Evolutionary conservation across 2,888 invertebrate species (phyloP), one percentile per base, ranked within the genome.

Genomic region (Ligdia adustata): DNA sequence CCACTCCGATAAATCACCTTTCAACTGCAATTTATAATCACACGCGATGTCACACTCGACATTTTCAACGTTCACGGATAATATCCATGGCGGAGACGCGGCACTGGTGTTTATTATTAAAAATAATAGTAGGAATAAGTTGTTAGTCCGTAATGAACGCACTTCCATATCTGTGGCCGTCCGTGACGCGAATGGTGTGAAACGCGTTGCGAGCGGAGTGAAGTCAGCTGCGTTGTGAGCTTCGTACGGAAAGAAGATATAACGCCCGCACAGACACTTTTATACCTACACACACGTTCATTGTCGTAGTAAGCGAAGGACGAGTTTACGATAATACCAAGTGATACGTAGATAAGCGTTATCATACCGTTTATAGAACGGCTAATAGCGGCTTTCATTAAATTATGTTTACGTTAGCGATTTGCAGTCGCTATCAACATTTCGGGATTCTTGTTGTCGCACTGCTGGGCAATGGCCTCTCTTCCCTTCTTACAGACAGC

Each of bases 61-160:
- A 28, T 71, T 67, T 46, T 74, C 66, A 49, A 84, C 65, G 59
- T 69, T 68, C 54, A 83, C 75, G 45, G 81, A 66, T 48, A 86
- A 83, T 85, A 88, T 86, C 89, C 88, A 81, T 82, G 87, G 87
- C 47, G 82, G 78, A 31, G 78, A 66, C 57, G 70, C 70, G 53
- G 82, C 79, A 64, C 69, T 63, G 40, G 78, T 69, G 69, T 75
- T 74, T 68, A 68, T 68, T 77, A 83, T 75, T 76, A 83, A 79
- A 72, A 88, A 86, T 78, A 88, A 79, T 57, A 88, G 74, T 51
- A 89, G 63, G 66, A 88, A 84, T 70, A 87, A 66, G 58, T 79
- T 74, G 72, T 77, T 89, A 88, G 88, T 88, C 89, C 88, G 85
- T 80, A 73, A 70, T 13, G 59, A 28, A 27, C 66, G 61, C 73